Evolutionary conservation across 2,113 vertebrate species (phyloP), one percentile per base, ranked within the genome.

Genomic region (Percopsis transmontana): DNA sequence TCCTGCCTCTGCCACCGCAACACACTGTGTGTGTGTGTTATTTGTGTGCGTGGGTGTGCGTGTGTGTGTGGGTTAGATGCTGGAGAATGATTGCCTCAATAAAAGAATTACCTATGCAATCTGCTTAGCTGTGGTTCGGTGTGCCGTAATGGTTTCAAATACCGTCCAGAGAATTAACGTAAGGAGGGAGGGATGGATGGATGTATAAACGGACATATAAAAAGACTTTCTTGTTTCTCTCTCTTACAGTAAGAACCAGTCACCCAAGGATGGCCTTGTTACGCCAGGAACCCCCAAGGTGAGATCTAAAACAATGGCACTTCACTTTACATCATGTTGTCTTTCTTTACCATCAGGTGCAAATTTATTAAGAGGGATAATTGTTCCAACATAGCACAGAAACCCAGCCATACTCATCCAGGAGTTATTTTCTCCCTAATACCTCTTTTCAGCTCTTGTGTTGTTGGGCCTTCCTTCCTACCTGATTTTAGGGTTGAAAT

Each of bases 281-380:
- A 90, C 94, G 76, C 95, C 95, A 2, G 95, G 96, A 78, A 97
- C 97, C 57, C 96, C 97, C 54, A 99, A 99, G 97, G 97, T 99
- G 94, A 95, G 95, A 84, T 16, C 62, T 19, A 56, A 11, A 19
- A 12, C 10, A 39, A 47, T 11, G 27, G 5, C 3, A 33, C 27
- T 33, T 33, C 8, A 33, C 8, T 33, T 33, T 7, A 33, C 27
- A 6, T 33, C 8, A 33, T 33, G 27, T 33, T 4, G 27, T 33
- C 5, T 33, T 6, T 33, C 5, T 33, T 33, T 33, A 6, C 27
- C 5, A 33, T 33, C 27, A 33, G 27, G 5, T 4, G 27, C 3
- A 33, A 33, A 33, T 1, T 33, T 33, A 4, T 33, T 33, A 33
- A 33, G 27, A 33, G 27, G 5, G 8, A 6, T 33, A 7, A 6